Conservation (phyloP, 2,888 invertebrate genomes). For the Melinopterus prodromus region DNA sequence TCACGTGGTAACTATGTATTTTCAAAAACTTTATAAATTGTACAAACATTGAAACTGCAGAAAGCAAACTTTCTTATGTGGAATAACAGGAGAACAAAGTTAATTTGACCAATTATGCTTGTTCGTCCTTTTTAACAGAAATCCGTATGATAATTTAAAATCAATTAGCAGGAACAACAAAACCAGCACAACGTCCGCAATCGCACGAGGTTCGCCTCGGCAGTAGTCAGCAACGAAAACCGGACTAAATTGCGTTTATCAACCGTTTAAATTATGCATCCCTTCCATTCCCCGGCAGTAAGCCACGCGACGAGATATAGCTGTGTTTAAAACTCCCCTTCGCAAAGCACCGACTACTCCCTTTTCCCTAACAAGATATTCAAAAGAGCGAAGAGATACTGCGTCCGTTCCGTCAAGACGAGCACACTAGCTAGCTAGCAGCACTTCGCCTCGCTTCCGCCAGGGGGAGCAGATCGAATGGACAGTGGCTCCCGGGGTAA, state of each 20-base stretch:
- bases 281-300: constrained; percentile 15
- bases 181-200: not conserved
- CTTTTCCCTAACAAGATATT: constrained; percentile 20
- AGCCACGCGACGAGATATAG: constrained; percentile 20
- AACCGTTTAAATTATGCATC: constrained; percentile 24
- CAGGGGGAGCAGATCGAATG: not conserved
- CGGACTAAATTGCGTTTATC: constrained; percentile 22
- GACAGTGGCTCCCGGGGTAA: no score
- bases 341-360: not conserved
- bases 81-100: no score
- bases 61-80: no score
- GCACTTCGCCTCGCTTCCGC: not conserved
- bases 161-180: not conserved
- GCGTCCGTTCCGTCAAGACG: constrained; percentile 10
- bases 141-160: not conserved
- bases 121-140: no score
- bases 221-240: constrained; percentile 11
- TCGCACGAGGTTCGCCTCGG: not conserved
- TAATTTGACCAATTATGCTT: no score
- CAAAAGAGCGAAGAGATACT: not conserved
- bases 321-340: constrained; percentile 21
- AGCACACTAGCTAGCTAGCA: not conserved
- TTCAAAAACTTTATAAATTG: no score
- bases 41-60: no score
- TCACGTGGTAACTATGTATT: no score